These are phyloP conservation scores for Echinometra lucunter DNA, from an alignment of 53 echinoderm and acorn worm genomes.

Conservation along the genomic window DNA sequence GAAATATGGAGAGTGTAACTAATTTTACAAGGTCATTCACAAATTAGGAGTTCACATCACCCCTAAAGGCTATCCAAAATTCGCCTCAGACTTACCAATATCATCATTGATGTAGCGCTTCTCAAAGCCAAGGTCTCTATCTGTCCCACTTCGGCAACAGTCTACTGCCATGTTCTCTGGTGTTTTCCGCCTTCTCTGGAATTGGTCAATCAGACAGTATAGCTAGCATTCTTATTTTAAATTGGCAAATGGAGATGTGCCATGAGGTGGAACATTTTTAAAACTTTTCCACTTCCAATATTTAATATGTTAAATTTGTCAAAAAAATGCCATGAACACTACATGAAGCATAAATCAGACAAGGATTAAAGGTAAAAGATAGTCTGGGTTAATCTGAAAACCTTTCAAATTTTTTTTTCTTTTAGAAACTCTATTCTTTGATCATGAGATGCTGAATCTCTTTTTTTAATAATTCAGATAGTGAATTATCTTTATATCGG, in stretches of 20 bases:
- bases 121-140: slow-evolving; percentile 46
- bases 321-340: slow-evolving; percentile 43
- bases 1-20: slow-evolving; percentile 17
- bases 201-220: slow-evolving; percentile 51
- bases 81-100: slow-evolving; percentile 51
- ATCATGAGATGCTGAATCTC: slow-evolving; percentile 17
- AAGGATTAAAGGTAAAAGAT: slow-evolving; percentile 30
- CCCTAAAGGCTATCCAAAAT: slow-evolving; percentile 34
- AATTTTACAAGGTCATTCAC: slow-evolving; percentile 19
- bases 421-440: slow-evolving; percentile 24
- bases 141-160: slow-evolving; percentile 43
- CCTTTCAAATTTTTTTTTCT: not conserved
- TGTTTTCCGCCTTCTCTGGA: slow-evolving; percentile 46
- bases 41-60: slow-evolving; percentile 37
- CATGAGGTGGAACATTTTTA: slow-evolving; percentile 46
- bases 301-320: slow-evolving; percentile 28
- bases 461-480: slow-evolving; percentile 30
- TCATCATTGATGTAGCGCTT: slow-evolving; percentile 49
- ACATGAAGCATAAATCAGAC: slow-evolving; percentile 36
- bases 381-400: slow-evolving; percentile 15
- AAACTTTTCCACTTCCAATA: slow-evolving; percentile 51
- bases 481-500: not conserved
- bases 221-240: slow-evolving; percentile 47
- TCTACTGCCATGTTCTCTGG: slow-evolving; percentile 49
- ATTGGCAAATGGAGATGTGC: slow-evolving; percentile 47